These are phyloP conservation scores for Pelochelys cantorii DNA, from an alignment of 2,797 vertebrate species.

Conservation along the genomic window DNA sequence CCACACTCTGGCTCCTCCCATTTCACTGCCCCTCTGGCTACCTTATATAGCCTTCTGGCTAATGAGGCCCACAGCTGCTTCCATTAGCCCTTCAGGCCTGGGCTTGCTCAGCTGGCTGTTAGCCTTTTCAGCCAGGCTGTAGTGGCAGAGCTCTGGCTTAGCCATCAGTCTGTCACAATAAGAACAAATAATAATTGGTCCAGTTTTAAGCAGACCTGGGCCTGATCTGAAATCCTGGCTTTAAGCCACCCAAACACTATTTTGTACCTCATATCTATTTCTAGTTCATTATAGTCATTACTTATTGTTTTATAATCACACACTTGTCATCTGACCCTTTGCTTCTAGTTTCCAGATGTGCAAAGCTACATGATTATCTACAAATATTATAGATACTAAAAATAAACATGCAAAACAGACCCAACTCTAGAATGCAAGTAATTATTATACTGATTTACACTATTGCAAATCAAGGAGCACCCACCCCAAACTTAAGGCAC, in stretches of 20 bases:
- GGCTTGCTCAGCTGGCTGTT: too few relatives aligned
- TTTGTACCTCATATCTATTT: neutral
- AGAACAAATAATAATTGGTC: neutral
- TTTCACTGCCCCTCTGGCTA: too few relatives aligned
- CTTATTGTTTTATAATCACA: neutral
- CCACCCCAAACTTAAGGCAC: neutral
- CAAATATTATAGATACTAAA: neutral
- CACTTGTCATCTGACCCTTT: neutral
- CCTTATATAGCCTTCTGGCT: too few relatives aligned
- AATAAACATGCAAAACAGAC: accelerated
- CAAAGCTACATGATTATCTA: too few relatives aligned
- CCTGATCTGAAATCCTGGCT: neutral
- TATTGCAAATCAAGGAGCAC: neutral
- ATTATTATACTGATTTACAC: neutral
- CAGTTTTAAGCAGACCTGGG: neutral
- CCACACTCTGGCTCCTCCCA: too few relatives aligned
- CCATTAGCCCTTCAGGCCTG: too few relatives aligned
- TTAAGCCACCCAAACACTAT: neutral
- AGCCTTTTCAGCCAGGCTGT: too few relatives aligned
- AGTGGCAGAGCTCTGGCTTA: too few relatives aligned
- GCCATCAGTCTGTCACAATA: neutral
- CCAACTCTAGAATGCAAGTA: accelerated
- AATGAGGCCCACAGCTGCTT: too few relatives aligned
- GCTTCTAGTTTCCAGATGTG: accelerated
- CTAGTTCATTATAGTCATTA: neutral